Base-by-base conservation (phyloP, 2,888 invertebrate genomes). In the Tigriopus californicus region DNA sequence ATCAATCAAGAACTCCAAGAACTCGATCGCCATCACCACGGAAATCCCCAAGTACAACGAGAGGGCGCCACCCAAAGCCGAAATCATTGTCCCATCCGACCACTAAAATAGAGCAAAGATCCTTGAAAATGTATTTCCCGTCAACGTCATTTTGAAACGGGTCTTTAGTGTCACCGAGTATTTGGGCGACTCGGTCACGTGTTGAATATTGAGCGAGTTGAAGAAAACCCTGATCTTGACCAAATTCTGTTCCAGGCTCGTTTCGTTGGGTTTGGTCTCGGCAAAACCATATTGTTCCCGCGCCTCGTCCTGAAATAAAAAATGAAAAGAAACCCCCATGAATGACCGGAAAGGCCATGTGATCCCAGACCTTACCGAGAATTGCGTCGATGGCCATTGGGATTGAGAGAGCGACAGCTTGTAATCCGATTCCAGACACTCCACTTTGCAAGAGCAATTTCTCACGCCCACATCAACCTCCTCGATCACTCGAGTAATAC, bases 1-100 rank as follows among this genome's bases (percentile, higher is more conserved):
- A 49, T 49, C 49, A 49, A 49, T 49, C 20, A 49, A 20, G 49
- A 49, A 22, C 49, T 49, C 49, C 15, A 49, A 20, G 12, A 49
- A 18, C 22, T 49, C 49, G 11, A 49, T 20, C 4, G 22, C 49
- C 15, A 15, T 49, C 5, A 22, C 15, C 22, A 49, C 13, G 22
- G 49, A 49, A 20, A 49, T 49, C 5, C 49, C 49, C 49, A 49
- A 22, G 49, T 20, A 49, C 15, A 49, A 22, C 13, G 20, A 15
- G 13, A 49, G 22, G 13, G 49, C 49, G 13, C 49, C 49, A 20
- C 49, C 49, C 5, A 49, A 49, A 49, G 49, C 49, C 6, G 49
- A 15, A 4, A 49, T 22, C 13, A 49, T 33, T 3, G 33, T 33
- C 8, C 33, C 33, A 33, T 33, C 33, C 8, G 33, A 33, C 33